These are phyloP conservation scores for Falco peregrinus DNA, from an alignment of 2,797 vertebrate species.

Conservation along the genomic window DNA sequence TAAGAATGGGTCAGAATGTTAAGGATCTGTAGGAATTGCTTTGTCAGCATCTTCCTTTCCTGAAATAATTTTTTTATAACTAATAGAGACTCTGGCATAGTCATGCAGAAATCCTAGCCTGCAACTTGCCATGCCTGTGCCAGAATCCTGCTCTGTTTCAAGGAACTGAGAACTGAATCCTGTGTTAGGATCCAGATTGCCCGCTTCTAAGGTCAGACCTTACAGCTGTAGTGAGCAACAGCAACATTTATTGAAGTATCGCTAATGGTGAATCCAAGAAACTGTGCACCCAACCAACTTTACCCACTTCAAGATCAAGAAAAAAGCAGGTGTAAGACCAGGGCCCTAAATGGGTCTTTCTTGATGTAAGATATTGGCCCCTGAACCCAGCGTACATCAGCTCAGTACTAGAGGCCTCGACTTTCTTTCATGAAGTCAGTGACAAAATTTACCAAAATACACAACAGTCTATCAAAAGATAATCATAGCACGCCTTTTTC, in stretches of 20 bases:
- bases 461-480: neutral
- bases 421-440: neutral
- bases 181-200: neutral
- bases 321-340: neutral
- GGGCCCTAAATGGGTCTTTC: neutral
- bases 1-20: neutral
- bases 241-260: neutral
- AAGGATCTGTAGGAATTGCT: neutral
- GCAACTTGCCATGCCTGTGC: neutral
- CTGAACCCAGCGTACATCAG: fast-evolving
- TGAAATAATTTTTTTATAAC: neutral
- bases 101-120: neutral
- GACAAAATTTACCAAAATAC: neutral
- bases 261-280: neutral
- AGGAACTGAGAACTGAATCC: neutral
- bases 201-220: neutral
- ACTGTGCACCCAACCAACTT: neutral
- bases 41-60: neutral
- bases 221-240: neutral
- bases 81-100: neutral
- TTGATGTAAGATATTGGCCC: neutral
- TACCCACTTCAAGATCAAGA: neutral
- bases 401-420: neutral
- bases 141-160: neutral
- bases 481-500: neutral